Evolutionary conservation across 2,888 invertebrate species (phyloP), one percentile per base, ranked within the genome.

Genomic region (Cataglyphis albicans): DNA sequence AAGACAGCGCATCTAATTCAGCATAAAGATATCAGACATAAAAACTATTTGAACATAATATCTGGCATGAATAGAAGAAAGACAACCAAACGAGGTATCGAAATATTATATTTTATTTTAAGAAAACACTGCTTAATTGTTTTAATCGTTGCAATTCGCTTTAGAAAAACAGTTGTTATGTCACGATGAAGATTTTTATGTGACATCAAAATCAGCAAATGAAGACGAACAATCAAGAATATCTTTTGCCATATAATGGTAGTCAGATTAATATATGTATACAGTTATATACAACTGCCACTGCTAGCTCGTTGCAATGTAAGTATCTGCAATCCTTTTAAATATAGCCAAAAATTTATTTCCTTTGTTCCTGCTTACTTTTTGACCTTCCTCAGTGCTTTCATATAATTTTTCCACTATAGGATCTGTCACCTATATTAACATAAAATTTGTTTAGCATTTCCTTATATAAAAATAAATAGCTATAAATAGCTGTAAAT

Each of bases 331-430:
- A 84, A 96, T 95, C 93, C 98, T 96, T 93, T 96, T 96, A 94
- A 98, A 99, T 81, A 99, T 97, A 78, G 99, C 99, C 85, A 98
- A 95, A 95, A 97, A 99, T 95, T 99, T 99, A 72, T 97, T 97
- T 63, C 99, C 99, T 90, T 98, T 97, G 94, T 99, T 99, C 91
- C 99, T 96, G 0, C 98, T 97, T 0, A 99, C 99, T 95, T 99
- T 99, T 94, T 99, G 97, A 0, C 99, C 99, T 95, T 99, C 99
- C 95, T 99, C 99, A 63, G 99, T 98, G 93, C 98, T 98, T 92
- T 97, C 97, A 93, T 97, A 98, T 9, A 99, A 95, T 94, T 98
- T 98, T 7, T 97, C 97, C n/a, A 99, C 96, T 81, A 99, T 97
- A 1, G 97, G 97, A 95, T 99, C 99, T 6, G 93, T 93, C 92